phyloP scores from a whole-genome alignment of 2,113 vertebrate genomes.

The Spheniscus mendiculus region DNA sequence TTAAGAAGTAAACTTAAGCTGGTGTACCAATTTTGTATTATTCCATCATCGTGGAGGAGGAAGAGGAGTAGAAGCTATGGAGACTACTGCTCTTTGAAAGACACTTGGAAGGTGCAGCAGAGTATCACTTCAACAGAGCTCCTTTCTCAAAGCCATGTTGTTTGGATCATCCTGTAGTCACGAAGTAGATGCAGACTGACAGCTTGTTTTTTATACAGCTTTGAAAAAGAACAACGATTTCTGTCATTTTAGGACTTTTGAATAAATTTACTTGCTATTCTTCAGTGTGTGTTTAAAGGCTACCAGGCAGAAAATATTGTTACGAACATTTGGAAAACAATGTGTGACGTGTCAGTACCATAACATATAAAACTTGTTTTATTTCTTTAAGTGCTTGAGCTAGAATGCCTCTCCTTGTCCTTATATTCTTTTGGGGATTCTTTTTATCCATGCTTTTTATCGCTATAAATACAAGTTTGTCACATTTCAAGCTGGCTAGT shows the following conservation, averaged over 20 bases:
- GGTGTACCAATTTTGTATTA: not conserved
- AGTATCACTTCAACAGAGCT: not conserved
- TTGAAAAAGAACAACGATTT: not conserved
- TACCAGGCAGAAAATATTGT: not conserved
- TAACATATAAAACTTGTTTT: not conserved
- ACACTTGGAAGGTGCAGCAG: not conserved
- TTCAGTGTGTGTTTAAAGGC: not conserved
- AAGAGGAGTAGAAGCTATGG: not conserved
- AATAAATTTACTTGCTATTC: not conserved
- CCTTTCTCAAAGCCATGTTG: not conserved
- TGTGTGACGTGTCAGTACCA: not conserved
- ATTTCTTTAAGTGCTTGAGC: not conserved
- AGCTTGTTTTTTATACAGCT: not conserved
- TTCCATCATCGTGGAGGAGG: not conserved
- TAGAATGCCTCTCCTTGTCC: not conserved
- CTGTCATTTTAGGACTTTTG: not conserved
- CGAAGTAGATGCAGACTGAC: not conserved
- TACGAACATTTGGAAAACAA: not conserved
- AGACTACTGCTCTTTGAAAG: not conserved
- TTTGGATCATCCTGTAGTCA: not conserved
- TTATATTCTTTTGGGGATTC: not conserved
- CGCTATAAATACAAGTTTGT: not conserved
- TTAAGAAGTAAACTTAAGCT: not conserved
- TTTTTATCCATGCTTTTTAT: not conserved
- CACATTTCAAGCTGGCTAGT: not conserved